phyloP scores from a whole-genome alignment of 2,797 vertebrate genomes.

The Fistularia commersonii region DNA sequence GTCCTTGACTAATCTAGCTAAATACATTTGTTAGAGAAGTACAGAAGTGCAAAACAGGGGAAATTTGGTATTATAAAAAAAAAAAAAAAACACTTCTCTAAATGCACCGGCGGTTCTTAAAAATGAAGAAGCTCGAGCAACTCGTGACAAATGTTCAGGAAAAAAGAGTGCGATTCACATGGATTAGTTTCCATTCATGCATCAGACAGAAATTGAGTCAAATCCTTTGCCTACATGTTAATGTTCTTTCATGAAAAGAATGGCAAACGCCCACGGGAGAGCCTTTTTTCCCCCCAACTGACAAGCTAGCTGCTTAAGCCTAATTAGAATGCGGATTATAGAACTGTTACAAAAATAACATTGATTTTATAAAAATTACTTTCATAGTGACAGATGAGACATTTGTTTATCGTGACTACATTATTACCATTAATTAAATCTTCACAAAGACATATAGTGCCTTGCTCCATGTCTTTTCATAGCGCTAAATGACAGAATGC shows the following conservation, averaged over 20 bases:
- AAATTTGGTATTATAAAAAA: slow-evolving; percentile 25
- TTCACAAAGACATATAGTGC: slow-evolving; percentile 77
- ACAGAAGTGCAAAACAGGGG: no score
- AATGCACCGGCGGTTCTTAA: slow-evolving; percentile 12
- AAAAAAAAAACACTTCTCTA: slow-evolving; percentile 37
- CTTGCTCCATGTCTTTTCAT: slow-evolving; percentile 79
- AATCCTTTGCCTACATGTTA: slow-evolving; percentile 56
- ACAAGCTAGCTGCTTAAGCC: slow-evolving; percentile 72
- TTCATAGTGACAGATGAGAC: slow-evolving; percentile 78
- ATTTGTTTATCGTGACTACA: slow-evolving; percentile 81
- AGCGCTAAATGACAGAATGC: slow-evolving; percentile 77
- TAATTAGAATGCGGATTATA: slow-evolving; percentile 77
- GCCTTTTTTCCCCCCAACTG: slow-evolving; percentile 52
- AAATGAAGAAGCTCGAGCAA: slow-evolving; percentile 18
- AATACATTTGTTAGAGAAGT: no score
- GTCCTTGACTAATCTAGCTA: no score
- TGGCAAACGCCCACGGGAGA: slow-evolving; percentile 68
- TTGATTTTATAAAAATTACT: slow-evolving; percentile 69
- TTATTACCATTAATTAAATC: slow-evolving; percentile 82
- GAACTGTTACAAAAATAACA: slow-evolving; percentile 74
- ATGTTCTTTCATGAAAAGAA: slow-evolving; percentile 70
- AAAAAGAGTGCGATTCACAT: slow-evolving; percentile 26
- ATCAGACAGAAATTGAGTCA: slow-evolving; percentile 57
- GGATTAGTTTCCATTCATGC: slow-evolving; percentile 42
- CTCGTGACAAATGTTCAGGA: slow-evolving; percentile 25